Conservation (phyloP, 1,140 invertebrate species). For the Microplitis demolitor region DNA sequence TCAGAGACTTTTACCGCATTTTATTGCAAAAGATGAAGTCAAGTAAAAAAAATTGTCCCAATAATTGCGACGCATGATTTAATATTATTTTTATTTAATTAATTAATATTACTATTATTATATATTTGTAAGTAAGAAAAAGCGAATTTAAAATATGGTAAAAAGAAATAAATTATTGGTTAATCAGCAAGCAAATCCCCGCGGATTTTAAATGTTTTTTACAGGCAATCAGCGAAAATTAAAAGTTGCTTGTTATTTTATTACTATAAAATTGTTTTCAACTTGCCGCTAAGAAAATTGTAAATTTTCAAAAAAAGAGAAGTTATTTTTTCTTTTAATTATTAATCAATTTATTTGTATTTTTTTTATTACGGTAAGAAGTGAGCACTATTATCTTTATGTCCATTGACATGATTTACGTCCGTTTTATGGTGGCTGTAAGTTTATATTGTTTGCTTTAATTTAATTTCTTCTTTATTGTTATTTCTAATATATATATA, state of each 20-base stretch:
- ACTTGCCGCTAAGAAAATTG: too few species aligned
- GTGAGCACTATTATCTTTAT: constrained; percentile 33
- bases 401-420: constrained; percentile 33
- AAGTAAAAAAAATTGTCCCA: neutral
- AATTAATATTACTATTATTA: neutral
- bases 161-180: neutral
- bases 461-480: constrained; percentile 9
- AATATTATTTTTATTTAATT: neutral
- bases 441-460: neutral
- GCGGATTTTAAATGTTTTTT: neutral
- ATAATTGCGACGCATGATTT: neutral
- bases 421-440: neutral
- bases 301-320: too few species aligned
- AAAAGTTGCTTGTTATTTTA: neutral
- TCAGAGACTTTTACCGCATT: too few species aligned
- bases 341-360: neutral
- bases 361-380: constrained; percentile 24
- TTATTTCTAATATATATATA: neutral
- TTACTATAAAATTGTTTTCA: neutral
- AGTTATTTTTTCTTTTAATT: neutral
- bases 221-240: neutral
- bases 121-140: neutral
- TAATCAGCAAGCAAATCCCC: neutral
- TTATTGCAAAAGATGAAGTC: too few species aligned
- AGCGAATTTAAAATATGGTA: neutral